phyloP scores from a whole-genome alignment of 2,888 invertebrate species.

The Eupithecia subfuscata region DNA sequence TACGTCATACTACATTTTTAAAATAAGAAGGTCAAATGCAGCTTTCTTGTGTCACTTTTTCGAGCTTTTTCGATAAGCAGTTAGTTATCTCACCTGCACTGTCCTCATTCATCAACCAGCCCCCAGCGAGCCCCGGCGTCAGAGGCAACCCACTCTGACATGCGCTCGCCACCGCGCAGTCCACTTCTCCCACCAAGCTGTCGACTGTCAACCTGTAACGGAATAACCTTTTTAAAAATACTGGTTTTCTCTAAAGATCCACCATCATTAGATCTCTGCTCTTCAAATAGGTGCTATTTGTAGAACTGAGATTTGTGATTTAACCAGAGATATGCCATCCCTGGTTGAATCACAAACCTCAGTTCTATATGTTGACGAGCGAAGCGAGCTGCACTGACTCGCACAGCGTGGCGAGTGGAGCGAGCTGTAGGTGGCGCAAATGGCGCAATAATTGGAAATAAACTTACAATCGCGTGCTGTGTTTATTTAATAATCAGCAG shows the following conservation, averaged over 20 bases:
- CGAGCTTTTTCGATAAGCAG: no score
- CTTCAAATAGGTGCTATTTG: neutral
- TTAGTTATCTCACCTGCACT: conserved; percentile 66
- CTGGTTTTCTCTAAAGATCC: neutral
- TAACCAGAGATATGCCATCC: no score
- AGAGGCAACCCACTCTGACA: conserved; percentile 74
- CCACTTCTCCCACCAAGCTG: conserved; percentile 60
- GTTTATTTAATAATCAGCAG: no score
- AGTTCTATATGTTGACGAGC: neutral
- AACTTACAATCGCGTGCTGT: no score
- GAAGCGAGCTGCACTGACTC: neutral
- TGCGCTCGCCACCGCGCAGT: conserved; percentile 76
- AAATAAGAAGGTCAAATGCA: no score
- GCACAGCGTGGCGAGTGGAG: no score
- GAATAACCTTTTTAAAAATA: neutral
- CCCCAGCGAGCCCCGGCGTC: conserved; percentile 75
- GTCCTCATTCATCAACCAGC: conserved; percentile 84
- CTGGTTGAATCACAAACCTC: no score
- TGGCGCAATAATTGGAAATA: no score
- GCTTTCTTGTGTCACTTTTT: no score
- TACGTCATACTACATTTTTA: no score
- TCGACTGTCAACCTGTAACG: conserved; percentile 63
- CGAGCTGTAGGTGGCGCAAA: no score
- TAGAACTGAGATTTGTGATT: neutral
- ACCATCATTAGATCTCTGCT: no score